These are phyloP conservation scores for Chiroxiphia lanceolata DNA, from an alignment of 2,797 vertebrate genomes.

Conservation along the genomic window DNA sequence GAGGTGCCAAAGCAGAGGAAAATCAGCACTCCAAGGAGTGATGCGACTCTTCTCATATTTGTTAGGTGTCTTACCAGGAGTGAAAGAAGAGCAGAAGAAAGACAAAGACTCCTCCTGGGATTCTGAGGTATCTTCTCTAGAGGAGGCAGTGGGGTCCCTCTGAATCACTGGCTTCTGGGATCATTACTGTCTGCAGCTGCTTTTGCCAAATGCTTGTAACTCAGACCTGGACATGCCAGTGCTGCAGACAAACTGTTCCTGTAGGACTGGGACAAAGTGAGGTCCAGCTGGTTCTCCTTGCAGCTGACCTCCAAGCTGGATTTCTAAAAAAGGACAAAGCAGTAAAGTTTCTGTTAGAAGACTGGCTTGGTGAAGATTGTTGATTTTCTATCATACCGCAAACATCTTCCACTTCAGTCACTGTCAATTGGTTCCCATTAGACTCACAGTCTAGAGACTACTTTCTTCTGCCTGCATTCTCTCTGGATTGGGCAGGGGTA, in stretches of 20 bases:
- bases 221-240: too few species aligned
- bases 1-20: neutral
- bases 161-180: neutral
- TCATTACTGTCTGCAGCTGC: neutral
- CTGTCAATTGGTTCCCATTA: accelerated
- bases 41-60: too few species aligned
- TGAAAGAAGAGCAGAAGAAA: neutral
- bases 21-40: neutral
- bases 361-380: neutral
- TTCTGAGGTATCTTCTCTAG: neutral
- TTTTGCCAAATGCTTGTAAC: neutral
- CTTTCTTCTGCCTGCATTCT: neutral
- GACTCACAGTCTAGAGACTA: neutral
- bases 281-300: neutral
- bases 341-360: neutral
- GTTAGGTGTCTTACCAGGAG: neutral
- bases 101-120: neutral
- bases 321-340: neutral
- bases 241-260: neutral
- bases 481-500: neutral
- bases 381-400: neutral
- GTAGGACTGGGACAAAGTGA: neutral
- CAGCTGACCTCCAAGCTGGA: accelerated
- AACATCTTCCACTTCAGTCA: neutral
- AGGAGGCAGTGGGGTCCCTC: neutral